A percentile compares a stretch with the other conserved stretches of the same genome.
phyloP scores from a whole-genome alignment of 2,888 invertebrate genomes.

The Drosophila antonietae region DNA sequence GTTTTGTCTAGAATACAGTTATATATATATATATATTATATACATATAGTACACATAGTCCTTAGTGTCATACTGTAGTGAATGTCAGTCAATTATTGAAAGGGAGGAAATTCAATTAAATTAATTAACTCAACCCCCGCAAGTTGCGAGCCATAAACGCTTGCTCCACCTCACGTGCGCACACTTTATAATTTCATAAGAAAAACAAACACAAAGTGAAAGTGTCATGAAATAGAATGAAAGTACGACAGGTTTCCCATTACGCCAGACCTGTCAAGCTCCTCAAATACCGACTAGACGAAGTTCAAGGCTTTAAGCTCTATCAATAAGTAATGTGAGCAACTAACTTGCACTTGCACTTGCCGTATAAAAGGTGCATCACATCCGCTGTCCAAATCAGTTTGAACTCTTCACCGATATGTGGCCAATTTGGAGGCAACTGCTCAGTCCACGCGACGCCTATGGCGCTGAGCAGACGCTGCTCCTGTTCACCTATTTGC shows the following conservation, averaged over 20 bases:
- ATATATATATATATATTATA: not conserved
- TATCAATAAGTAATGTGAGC: slow-evolving; percentile 34
- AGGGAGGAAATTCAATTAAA: slow-evolving; percentile 56
- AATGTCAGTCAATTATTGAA: slow-evolving; percentile 20
- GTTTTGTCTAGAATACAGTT: not conserved
- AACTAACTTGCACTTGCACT: not conserved
- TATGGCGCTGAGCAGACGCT: slow-evolving; percentile 80
- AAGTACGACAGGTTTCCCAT: slow-evolving; percentile 28
- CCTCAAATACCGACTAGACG: slow-evolving; percentile 3
- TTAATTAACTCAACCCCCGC: slow-evolving; percentile 51
- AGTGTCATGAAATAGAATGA: slow-evolving; percentile 54
- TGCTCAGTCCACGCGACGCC: slow-evolving; percentile 80
- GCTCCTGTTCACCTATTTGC: slow-evolving; percentile 76
- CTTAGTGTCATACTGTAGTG: not conserved
- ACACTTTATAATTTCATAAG: slow-evolving; percentile 54
- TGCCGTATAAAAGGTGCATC: slow-evolving; percentile 52
- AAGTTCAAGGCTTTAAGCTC: slow-evolving; percentile 41
- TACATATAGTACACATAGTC: not conserved
- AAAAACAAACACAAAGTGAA: slow-evolving; percentile 32
- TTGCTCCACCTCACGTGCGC: not conserved
- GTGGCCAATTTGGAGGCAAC: slow-evolving; percentile 57
- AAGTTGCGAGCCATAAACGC: slow-evolving; percentile 18
- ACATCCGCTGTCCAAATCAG: slow-evolving; percentile 19
- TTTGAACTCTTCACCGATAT: slow-evolving; percentile 36
- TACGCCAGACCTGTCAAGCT: slow-evolving; percentile 35